These are phyloP conservation scores for Tachycineta bicolor DNA, from an alignment of 2,113 vertebrate species.

Conservation along the genomic window DNA sequence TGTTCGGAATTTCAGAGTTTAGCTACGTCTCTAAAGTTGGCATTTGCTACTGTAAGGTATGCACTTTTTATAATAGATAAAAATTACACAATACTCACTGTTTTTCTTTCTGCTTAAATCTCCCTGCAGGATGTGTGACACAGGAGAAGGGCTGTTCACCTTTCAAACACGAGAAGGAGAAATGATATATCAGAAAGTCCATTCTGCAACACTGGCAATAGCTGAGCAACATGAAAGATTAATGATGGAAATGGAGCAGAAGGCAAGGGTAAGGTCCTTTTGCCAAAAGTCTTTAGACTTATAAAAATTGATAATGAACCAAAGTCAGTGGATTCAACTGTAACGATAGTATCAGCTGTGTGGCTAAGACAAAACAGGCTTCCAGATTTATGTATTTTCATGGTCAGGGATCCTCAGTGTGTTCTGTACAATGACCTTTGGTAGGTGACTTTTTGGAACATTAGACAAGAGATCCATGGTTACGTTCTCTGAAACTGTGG, in stretches of 20 bases:
- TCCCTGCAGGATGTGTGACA: constrained; percentile 95
- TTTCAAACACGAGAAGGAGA: constrained; percentile 99
- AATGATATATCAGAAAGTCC: constrained; percentile 99
- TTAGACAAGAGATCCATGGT: background rate
- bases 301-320: background rate
- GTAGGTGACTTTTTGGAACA: background rate
- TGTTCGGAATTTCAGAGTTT: background rate
- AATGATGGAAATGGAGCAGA: constrained; percentile 98
- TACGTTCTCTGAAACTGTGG: background rate
- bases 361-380: background rate
- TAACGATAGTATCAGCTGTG: fast-evolving
- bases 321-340: fast-evolving
- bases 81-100: background rate
- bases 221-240: constrained; percentile 97
- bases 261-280: constrained; percentile 86
- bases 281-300: background rate
- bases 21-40: background rate
- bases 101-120: constrained; percentile 25
- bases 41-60: background rate
- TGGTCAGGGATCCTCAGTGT: background rate
- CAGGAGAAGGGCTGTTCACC: constrained; percentile 98
- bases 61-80: background rate
- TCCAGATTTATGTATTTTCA: background rate
- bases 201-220: constrained; percentile 96
- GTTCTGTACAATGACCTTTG: background rate